phyloP scores from a whole-genome alignment of 2,113 vertebrate genomes.

The Festucalex cinctus region DNA sequence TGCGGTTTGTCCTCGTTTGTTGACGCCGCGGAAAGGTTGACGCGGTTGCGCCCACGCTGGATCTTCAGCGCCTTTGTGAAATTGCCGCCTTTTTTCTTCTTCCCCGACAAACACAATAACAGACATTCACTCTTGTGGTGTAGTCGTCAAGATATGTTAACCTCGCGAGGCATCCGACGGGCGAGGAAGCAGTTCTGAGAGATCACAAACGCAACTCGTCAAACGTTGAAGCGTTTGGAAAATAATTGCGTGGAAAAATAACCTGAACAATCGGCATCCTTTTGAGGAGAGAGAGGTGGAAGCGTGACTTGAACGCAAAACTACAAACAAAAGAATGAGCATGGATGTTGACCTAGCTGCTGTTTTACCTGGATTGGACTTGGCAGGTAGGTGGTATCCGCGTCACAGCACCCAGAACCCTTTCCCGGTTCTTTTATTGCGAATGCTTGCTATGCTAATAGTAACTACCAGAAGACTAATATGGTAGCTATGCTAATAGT shows the following conservation, averaged over 20 bases:
- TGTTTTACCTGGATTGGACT: neutral
- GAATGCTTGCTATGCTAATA: too few species aligned
- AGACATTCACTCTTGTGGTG: neutral
- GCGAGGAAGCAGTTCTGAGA: neutral
- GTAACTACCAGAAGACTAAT: too few species aligned
- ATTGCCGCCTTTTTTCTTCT: neutral
- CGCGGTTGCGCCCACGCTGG: slow-evolving; percentile 28
- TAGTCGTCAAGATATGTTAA: slow-evolving; percentile 19
- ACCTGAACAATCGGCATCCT: neutral
- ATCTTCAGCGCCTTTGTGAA: slow-evolving; percentile 4
- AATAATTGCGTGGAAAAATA: neutral
- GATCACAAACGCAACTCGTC: neutral
- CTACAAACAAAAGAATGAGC: neutral
- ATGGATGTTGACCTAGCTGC: neutral
- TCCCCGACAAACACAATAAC: neutral
- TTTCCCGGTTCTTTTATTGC: too few species aligned
- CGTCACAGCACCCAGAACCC: too few species aligned
- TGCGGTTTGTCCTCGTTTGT: slow-evolving; percentile 36
- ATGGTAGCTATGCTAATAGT: too few species aligned
- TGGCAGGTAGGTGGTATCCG: too few species aligned
- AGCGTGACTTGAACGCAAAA: neutral
- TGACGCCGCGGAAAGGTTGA: slow-evolving; percentile 13
- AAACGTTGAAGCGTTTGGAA: neutral
- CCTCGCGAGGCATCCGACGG: neutral
- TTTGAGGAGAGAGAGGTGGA: neutral